Evolutionary conservation across 2,888 invertebrate species (phyloP).

Genomic region (Brenthis hecate): DNA sequence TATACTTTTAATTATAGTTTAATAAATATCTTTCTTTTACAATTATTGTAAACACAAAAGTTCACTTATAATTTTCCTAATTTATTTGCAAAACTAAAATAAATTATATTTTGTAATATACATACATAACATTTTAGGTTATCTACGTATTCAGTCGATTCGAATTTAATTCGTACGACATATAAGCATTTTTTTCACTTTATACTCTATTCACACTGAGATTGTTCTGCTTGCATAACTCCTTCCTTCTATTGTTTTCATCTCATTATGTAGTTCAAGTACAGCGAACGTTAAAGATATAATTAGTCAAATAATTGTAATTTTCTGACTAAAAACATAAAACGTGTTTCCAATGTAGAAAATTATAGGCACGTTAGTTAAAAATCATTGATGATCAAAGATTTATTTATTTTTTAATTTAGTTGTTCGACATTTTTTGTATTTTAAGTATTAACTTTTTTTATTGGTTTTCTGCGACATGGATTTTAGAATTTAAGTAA

Average conservation of each 20-base stretch:
- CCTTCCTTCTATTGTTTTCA: conserved; percentile 50
- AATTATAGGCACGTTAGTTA: neutral
- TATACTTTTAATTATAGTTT: too few relatives aligned
- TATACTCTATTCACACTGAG: conserved; percentile 44
- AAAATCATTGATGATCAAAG: neutral
- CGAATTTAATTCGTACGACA: too few relatives aligned
- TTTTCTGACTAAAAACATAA: neutral
- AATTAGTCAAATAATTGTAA: neutral
- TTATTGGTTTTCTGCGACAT: too few relatives aligned
- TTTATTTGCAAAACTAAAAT: neutral
- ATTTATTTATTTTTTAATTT: too few relatives aligned
- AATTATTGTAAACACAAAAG: too few relatives aligned
- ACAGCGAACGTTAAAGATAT: conserved; percentile 14
- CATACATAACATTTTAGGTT: neutral
- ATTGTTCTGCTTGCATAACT: conserved; percentile 53
- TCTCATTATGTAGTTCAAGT: conserved; percentile 31
- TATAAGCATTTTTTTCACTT: neutral
- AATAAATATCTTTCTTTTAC: too few relatives aligned
- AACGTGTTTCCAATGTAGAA: neutral
- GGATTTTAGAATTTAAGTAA: too few relatives aligned
- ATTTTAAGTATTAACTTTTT: too few relatives aligned
- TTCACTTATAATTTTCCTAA: too few relatives aligned
- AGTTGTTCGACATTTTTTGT: too few relatives aligned
- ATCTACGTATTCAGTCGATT: neutral
- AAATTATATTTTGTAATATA: too few relatives aligned